A percentile compares a stretch with the other conserved stretches of the same genome.
Conservation (phyloP, 2,113 vertebrate genomes). For the Tachuris rubrigastra region DNA sequence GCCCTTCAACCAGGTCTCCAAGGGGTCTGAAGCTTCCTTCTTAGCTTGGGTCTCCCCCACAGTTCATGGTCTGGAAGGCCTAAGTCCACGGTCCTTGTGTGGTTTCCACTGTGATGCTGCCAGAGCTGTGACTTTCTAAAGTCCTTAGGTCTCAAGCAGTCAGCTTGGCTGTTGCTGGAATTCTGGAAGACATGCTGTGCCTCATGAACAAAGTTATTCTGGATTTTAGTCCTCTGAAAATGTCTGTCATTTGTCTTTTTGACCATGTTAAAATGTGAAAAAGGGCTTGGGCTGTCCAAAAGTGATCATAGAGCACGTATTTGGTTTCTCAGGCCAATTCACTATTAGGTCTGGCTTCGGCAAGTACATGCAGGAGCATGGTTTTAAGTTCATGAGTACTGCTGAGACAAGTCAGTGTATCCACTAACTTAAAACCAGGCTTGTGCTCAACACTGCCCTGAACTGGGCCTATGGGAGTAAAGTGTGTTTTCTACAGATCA, state of each 20-base stretch:
- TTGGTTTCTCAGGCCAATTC: neutral
- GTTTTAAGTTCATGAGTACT: neutral
- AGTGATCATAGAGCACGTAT: neutral
- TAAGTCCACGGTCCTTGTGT: neutral
- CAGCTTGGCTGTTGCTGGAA: neutral
- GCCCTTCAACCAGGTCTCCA: neutral
- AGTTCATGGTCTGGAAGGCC: neutral
- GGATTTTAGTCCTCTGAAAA: neutral
- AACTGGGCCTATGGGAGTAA: neutral
- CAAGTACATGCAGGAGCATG: neutral
- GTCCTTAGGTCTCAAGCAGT: neutral
- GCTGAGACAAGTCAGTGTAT: neutral
- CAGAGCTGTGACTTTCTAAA: neutral
- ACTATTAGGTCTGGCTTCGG: neutral
- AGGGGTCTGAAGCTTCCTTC: neutral
- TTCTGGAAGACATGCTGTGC: neutral
- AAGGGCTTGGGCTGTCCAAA: neutral
- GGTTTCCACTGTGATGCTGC: neutral
- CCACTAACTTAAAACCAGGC: neutral
- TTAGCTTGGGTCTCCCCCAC: neutral
- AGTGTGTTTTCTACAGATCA: slow-evolving; percentile 28
- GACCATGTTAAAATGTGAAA: neutral
- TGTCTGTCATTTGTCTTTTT: neutral
- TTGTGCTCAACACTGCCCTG: neutral
- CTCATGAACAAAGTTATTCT: neutral